A percentile compares a stretch with the other conserved stretches of the same genome.
These are phyloP conservation scores for Rhaphigaster nebulosa DNA, from an alignment of 2,888 invertebrate genomes.

Conservation along the genomic window DNA sequence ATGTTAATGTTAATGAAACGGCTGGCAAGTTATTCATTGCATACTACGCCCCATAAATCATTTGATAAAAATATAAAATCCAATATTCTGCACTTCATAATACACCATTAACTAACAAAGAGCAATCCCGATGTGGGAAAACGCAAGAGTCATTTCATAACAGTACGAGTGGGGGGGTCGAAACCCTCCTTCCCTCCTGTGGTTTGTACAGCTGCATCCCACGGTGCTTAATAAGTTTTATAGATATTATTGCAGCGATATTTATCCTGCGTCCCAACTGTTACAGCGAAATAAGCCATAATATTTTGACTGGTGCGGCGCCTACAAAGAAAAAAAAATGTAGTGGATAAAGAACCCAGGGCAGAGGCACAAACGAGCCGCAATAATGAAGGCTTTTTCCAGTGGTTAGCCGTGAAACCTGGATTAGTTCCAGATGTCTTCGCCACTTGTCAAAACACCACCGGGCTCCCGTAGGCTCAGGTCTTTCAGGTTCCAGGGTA, in stretches of 20 bases:
- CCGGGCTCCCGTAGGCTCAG: neutral
- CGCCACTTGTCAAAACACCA: conserved; percentile 28
- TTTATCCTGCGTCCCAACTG: neutral
- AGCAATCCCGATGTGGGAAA: neutral
- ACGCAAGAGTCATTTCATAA: neutral
- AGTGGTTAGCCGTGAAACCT: conserved; percentile 42
- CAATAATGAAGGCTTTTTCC: conserved; percentile 42
- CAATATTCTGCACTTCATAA: neutral
- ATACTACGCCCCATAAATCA: neutral
- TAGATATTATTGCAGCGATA: neutral
- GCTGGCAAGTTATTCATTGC: neutral
- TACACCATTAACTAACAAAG: conserved; percentile 20
- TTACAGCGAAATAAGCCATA: neutral
- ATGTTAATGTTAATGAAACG: neutral
- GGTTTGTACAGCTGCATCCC: conserved; percentile 39
- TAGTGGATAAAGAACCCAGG: neutral
- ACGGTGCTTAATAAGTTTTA: neutral
- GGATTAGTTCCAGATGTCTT: conserved; percentile 51
- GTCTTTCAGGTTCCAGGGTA: neutral
- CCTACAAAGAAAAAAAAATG: neutral
- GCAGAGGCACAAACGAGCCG: conserved; percentile 3
- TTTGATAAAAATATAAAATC: neutral
- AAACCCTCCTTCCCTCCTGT: neutral
- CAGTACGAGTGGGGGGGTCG: neutral
- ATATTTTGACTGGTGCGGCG: conserved; percentile 41